Evolutionary conservation across 2,888 invertebrate species (phyloP).

Genomic region (Lucinisca nassula): DNA sequence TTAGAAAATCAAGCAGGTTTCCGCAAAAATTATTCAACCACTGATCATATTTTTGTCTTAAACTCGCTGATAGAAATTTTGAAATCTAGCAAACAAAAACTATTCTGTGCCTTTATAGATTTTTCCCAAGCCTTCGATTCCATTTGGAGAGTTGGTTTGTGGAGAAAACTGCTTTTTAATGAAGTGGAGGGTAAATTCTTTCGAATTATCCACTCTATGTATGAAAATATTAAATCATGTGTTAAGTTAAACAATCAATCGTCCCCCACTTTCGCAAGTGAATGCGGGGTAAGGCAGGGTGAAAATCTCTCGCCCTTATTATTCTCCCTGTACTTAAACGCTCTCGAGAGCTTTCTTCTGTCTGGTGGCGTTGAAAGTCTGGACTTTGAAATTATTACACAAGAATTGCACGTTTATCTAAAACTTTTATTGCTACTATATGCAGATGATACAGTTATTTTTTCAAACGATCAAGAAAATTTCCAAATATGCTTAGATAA

Average conservation of each 20-base stretch:
- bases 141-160: background rate
- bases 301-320: slow-evolving; percentile 37
- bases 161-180: background rate
- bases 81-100: slow-evolving; percentile 22
- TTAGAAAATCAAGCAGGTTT: slow-evolving; percentile 10
- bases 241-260: slow-evolving; percentile 11
- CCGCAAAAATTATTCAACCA: slow-evolving; percentile 10
- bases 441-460: slow-evolving; percentile 45
- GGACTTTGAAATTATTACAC: background rate
- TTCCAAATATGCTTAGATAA: slow-evolving; percentile 26
- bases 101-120: slow-evolving; percentile 20
- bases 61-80: background rate
- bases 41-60: slow-evolving; percentile 9
- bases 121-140: slow-evolving; percentile 17
- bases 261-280: slow-evolving; percentile 29
- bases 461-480: slow-evolving; percentile 8
- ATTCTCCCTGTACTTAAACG: slow-evolving; percentile 46
- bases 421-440: slow-evolving; percentile 26
- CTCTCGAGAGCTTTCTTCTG: slow-evolving; percentile 31
- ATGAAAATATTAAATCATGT: slow-evolving; percentile 44
- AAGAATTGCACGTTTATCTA: slow-evolving; percentile 1
- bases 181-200: background rate
- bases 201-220: slow-evolving; percentile 11
- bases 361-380: background rate
- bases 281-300: slow-evolving; percentile 25